phyloP scores from a whole-genome alignment of 2,797 vertebrate genomes.

The Chaenodraco wilsoni region DNA sequence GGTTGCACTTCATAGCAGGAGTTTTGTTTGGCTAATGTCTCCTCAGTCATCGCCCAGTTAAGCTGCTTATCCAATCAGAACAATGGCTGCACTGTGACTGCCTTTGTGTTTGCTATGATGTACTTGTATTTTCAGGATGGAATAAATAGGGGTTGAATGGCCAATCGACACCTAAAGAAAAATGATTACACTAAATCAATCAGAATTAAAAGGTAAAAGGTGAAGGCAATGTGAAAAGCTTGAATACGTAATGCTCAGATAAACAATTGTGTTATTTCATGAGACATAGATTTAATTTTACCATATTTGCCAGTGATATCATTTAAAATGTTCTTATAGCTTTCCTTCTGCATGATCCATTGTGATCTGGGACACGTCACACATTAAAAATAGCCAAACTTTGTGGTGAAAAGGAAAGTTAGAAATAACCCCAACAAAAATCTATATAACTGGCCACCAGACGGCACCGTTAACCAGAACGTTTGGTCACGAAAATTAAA shows the following conservation, averaged over 20 bases:
- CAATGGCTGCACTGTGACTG: slow-evolving; percentile 31
- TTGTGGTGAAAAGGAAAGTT: background rate
- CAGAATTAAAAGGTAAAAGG: background rate
- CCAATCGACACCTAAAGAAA: background rate
- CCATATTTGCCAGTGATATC: background rate
- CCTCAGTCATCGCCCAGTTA: slow-evolving; percentile 16
- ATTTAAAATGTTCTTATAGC: too few species aligned
- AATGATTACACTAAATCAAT: background rate
- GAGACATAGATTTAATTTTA: background rate
- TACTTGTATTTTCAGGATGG: background rate
- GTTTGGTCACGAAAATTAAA: background rate
- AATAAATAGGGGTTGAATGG: background rate
- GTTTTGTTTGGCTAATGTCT: background rate
- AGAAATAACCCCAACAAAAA: background rate
- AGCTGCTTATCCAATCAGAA: slow-evolving; percentile 43
- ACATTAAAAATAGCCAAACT: background rate
- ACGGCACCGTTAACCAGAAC: slow-evolving; percentile 15
- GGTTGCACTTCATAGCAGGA: background rate
- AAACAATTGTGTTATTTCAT: background rate
- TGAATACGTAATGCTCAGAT: background rate
- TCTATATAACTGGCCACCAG: slow-evolving; percentile 27
- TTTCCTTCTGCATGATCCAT: background rate
- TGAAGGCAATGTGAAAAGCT: background rate
- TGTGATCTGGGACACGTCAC: background rate
- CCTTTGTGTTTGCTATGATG: background rate